Conservation (phyloP, 37 sponge, comb jelly and placozoan species). For the Diacarnus erythraeanus region DNA sequence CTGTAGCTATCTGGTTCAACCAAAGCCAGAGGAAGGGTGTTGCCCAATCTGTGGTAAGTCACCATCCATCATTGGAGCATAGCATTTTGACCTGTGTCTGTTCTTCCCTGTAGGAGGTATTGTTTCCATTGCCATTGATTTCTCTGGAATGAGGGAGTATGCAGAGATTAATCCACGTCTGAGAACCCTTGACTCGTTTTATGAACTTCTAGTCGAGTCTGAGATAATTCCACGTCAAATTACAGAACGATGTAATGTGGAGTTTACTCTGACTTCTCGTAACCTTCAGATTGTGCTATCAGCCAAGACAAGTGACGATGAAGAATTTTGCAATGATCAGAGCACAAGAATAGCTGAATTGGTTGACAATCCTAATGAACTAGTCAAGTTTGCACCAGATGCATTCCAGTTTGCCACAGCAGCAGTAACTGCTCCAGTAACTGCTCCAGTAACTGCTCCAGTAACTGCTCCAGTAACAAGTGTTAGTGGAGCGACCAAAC, state of each 20-base stretch:
- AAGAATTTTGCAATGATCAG: slow-evolving; percentile 10
- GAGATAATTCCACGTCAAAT: slow-evolving; percentile 2
- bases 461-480: too few relatives aligned
- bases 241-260: slow-evolving; percentile 18
- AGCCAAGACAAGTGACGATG: neutral
- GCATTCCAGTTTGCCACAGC: slow-evolving; percentile 34
- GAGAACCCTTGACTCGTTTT: slow-evolving; percentile 18
- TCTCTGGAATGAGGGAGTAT: slow-evolving; percentile 13
- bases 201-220: neutral
- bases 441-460: slow-evolving; percentile 12
- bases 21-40: slow-evolving; percentile 59
- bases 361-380: neutral
- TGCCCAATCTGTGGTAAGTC: slow-evolving; percentile 60
- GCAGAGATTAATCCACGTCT: slow-evolving; percentile 2
- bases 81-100: neutral
- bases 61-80: neutral
- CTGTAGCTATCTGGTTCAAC: slow-evolving; percentile 19
- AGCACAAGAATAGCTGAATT: neutral
- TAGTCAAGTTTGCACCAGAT: neutral
- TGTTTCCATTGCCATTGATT: slow-evolving; percentile 27
- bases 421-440: too few relatives aligned
- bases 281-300: slow-evolving; percentile 23
- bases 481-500: neutral
- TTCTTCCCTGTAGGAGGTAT: slow-evolving; percentile 25
- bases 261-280: slow-evolving; percentile 1